Evolutionary conservation across 2,888 invertebrate genomes (phyloP), one percentile per base, ranked within the genome.

Genomic region (Thera obeliscata): DNA sequence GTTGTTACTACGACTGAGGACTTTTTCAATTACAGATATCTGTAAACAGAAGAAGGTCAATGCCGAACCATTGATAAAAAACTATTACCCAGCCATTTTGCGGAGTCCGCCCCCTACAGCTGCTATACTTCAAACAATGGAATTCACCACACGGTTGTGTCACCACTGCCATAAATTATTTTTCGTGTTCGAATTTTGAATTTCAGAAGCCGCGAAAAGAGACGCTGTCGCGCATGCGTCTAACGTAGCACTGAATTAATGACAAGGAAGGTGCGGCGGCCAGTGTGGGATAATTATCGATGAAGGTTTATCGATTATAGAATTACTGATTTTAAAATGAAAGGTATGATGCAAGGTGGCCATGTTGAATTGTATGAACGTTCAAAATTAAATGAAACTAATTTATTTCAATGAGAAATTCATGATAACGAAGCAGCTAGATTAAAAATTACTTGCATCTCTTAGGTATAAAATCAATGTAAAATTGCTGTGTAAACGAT

Each of bases 121-220:
- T 82, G 78, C 85, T 86, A 74, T 83, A 85, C 83, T 86, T 84
- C 75, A 82, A 81, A 87, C 87, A 89, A 80, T 86, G 88, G 83
- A 90, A 88, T 76, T 88, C 88, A 84, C 87, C 87, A 90, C 87
- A 87, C 80, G 85, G 84, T 79, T 87, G 87, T 78, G 82, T 89
- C 88, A 88, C 87, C 87, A 91, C 90, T 91, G 93, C 91, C 92
- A 93, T 93, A 92, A 90, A 91, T 88, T 69, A 54, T 66, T 69
- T 66, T 69, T 69, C 69, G 71, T 62, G 60, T 84, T 78, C 80
- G 83, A 81, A 85, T 82, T 80, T 81, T 79, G 73, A 77, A 74
- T 76, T 72, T 69, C 76, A 74, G 73, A 75, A 67, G 71, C 65
- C 75, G 81, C 78, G 77, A 77, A 68, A 75, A 74, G 76, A 88